Base-by-base conservation (phyloP, 1,140 invertebrate species). In the Monochamus saltuarius region DNA sequence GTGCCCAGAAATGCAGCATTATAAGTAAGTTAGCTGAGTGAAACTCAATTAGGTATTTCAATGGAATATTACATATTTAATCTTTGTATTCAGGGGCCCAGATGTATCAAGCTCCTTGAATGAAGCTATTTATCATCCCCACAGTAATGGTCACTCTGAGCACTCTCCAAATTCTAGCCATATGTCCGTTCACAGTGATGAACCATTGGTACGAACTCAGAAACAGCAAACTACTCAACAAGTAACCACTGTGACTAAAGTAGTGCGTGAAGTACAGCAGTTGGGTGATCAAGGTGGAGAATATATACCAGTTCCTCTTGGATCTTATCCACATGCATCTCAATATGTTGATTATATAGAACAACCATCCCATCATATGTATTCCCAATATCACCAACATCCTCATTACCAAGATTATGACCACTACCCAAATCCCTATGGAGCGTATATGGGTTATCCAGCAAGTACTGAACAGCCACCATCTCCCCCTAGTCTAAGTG, bases 1-100 rank as follows among this genome's bases (percentile, higher is more conserved):
- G 78, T 81, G 77, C 60, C 75, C 82, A 74, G 83, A 84, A 72
- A 84, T 86, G 82, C 84, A 83, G 70, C 84, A 86, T 73, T 85
- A 85, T 71, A 82, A 84, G 84, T 86, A 79, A 85, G 84, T 82
- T 67, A 59, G 46, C 50, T 65, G 65, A 64, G 68, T 69, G 69
- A 54, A n/a, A 56, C 34, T 49, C 8, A 29, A 47, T 45, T 29
- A 43, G 14, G 17, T 49, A 35, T 38, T 54, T n/a, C 6, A 16
- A 38, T 56, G 37, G n/a, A 34, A 50, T 29, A 22, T 50, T 50
- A 22, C 9, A 36, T 54, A 11, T 40, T 39, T 54, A 40, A 35
- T 46, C 50, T 40, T 29, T 55, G 56, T 49, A 36, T 51, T 11
- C 62, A 75, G 74, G 61, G 74, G 71, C 52, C 66, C 70, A 19